Conservation (phyloP, 1,140 invertebrate genomes). For the Drusus annulatus region DNA sequence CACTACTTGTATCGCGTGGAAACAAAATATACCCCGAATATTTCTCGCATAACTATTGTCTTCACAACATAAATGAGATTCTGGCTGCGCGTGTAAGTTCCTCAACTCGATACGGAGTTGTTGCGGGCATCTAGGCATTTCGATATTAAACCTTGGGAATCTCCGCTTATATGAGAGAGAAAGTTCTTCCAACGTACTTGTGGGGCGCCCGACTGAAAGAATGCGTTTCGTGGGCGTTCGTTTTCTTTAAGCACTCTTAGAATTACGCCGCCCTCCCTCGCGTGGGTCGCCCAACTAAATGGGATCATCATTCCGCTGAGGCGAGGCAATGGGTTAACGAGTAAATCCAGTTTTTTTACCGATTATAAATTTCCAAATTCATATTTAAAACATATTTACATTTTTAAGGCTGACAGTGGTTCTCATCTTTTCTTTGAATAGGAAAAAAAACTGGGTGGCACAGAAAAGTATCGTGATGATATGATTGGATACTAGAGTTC, state of each 20-base stretch:
- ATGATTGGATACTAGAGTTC: too few species aligned
- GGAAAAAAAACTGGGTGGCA: too few species aligned
- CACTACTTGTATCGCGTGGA: conserved; percentile 35
- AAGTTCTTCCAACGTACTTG: conserved; percentile 51
- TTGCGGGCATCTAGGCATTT: conserved; percentile 55
- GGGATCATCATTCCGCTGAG: not conserved
- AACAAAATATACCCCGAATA: conserved; percentile 53
- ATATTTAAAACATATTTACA: too few species aligned
- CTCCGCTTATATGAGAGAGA: conserved; percentile 53
- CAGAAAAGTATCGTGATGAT: too few species aligned
- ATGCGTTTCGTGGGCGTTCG: conserved; percentile 37
- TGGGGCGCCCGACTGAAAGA: conserved; percentile 40
- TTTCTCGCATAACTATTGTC: conserved; percentile 57
- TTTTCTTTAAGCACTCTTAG: conserved; percentile 36
- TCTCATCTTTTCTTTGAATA: too few species aligned
- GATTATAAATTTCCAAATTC: too few species aligned
- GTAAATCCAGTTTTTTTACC: too few species aligned
- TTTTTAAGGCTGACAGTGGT: too few species aligned
- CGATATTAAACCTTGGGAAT: conserved; percentile 58
- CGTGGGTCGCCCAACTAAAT: not conserved
- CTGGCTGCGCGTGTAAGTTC: conserved; percentile 46
- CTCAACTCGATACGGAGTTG: conserved; percentile 55
- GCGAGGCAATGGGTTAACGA: not conserved
- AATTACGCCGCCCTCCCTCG: conserved; percentile 21
- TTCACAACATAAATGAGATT: conserved; percentile 56